A percentile compares a stretch with the other conserved stretches of the same genome.
Evolutionary conservation across 1,140 invertebrate species (phyloP).

Genomic region (Calycopis cecrops): DNA sequence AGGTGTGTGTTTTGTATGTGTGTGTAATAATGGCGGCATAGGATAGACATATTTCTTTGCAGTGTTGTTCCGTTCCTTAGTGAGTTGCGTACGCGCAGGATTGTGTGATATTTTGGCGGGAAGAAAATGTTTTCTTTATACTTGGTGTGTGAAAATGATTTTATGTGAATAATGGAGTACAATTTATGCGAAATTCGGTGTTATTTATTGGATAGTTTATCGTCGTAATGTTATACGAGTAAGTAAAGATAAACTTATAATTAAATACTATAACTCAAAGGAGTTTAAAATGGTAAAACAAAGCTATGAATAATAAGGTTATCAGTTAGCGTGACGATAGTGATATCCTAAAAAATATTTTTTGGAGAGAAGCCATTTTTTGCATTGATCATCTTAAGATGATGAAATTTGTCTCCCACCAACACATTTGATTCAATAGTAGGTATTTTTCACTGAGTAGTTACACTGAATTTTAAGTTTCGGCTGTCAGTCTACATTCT

Average conservation of each 20-base stretch:
- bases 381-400: too few species aligned
- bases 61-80: constrained; percentile 38
- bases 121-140: constrained; percentile 24
- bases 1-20: constrained; percentile 33
- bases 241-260: constrained; percentile 24
- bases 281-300: too few species aligned
- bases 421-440: too few species aligned
- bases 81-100: constrained; percentile 38
- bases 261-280: too few species aligned
- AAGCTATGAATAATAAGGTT: too few species aligned
- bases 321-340: too few species aligned
- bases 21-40: constrained; percentile 23
- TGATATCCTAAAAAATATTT: too few species aligned
- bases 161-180: constrained; percentile 46
- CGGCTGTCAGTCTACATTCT: too few species aligned
- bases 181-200: constrained; percentile 11
- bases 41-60: constrained; percentile 38
- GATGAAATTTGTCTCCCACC: too few species aligned
- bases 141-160: constrained; percentile 29
- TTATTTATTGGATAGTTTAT: constrained; percentile 37
- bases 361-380: too few species aligned
- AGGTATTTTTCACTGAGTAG: too few species aligned
- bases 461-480: too few species aligned
- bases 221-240: constrained; percentile 61
- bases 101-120: constrained; percentile 55